Evolutionary conservation across 1,140 invertebrate species (phyloP).

Genomic region (Epicauta chinensis): DNA sequence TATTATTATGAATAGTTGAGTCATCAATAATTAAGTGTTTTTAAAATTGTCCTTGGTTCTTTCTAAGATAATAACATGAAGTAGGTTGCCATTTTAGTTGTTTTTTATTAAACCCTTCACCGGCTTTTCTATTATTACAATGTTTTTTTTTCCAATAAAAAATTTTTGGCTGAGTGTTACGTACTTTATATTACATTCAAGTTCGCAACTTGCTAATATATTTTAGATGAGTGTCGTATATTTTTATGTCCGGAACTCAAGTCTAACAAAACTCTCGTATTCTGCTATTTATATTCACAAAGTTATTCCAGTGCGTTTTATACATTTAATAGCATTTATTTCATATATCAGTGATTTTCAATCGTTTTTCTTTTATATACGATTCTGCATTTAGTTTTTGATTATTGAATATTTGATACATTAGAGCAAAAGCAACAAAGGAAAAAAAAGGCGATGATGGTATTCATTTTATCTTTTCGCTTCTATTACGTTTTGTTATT

Average conservation of each 20-base stretch:
- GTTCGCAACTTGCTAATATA: slow-evolving; percentile 12
- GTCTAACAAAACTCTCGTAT: slow-evolving; percentile 6
- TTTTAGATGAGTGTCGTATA: slow-evolving; percentile 20
- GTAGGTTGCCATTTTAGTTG: no score
- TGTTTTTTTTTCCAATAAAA: neutral
- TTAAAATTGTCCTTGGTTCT: no score
- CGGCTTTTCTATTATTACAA: no score
- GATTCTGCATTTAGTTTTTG: neutral
- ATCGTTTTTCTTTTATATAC: slow-evolving; percentile 10
- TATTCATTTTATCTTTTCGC: no score
- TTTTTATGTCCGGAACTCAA: slow-evolving; percentile 18
- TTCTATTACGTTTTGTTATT: no score
- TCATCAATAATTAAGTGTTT: no score
- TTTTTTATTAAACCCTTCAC: no score
- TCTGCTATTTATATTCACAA: slow-evolving; percentile 10
- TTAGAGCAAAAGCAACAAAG: no score
- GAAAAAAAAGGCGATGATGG: no score
- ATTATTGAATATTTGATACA: no score
- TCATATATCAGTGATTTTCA: slow-evolving; percentile 10
- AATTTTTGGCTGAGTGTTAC: slow-evolving; percentile 2
- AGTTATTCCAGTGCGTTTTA: slow-evolving; percentile 15
- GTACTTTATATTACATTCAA: slow-evolving; percentile 13
- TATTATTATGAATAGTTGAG: no score
- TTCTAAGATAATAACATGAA: no score
- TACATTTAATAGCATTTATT: slow-evolving; percentile 17